Conservation (phyloP, 2,113 vertebrate species). For the Fulmarus glacialis region DNA sequence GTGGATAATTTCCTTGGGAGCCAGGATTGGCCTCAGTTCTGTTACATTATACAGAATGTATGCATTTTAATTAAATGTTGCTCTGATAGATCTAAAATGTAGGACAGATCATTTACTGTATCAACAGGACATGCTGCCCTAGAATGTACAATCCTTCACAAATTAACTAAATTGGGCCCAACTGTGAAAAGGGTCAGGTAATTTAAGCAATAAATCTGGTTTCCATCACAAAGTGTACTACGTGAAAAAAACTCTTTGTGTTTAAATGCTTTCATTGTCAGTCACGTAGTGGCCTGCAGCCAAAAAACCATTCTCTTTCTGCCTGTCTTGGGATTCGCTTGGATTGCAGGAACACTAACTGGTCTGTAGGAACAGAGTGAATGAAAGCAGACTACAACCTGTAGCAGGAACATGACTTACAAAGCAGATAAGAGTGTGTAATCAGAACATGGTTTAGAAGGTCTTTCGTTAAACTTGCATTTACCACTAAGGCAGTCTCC, state of each 20-base stretch:
- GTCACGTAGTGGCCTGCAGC: neutral
- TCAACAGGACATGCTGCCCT: neutral
- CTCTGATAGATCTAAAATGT: slow-evolving; percentile 1
- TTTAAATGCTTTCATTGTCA: neutral
- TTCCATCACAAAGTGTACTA: neutral
- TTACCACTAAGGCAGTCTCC: neutral
- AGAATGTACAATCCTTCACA: neutral
- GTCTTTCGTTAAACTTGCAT: neutral
- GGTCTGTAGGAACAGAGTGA: neutral
- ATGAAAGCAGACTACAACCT: neutral
- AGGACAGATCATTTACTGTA: slow-evolving; percentile 15
- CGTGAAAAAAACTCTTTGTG: neutral
- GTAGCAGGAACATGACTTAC: neutral
- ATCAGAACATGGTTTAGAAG: neutral
- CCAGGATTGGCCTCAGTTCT: neutral
- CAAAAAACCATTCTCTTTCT: neutral
- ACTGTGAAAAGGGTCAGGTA: neutral
- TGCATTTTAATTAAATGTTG: slow-evolving; percentile 9
- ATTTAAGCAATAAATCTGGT: neutral
- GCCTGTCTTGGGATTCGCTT: neutral
- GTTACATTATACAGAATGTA: slow-evolving; percentile 4
- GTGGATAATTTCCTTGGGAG: slow-evolving; percentile 7
- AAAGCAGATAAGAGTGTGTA: neutral
- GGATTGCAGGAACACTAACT: neutral
- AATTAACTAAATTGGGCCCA: neutral